phyloP scores from a whole-genome alignment of 2,113 vertebrate genomes.

The Falco punctatus region DNA sequence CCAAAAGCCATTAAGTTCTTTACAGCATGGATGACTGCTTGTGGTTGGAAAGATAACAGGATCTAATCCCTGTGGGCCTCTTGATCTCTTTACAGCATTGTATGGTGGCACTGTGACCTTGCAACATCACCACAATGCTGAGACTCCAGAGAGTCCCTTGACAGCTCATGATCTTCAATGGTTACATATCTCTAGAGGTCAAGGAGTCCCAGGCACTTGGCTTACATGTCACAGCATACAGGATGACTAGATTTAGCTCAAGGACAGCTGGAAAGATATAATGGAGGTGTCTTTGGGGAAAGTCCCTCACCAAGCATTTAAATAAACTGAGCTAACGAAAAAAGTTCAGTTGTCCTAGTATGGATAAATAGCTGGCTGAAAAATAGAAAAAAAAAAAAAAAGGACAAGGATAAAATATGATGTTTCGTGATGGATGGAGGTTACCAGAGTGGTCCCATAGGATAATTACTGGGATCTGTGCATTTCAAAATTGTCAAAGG shows the following conservation, averaged over 20 bases:
- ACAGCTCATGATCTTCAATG: neutral
- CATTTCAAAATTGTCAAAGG: neutral
- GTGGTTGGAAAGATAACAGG: neutral
- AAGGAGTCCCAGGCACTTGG: neutral
- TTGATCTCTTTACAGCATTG: neutral
- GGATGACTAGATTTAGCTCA: neutral
- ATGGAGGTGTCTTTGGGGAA: neutral
- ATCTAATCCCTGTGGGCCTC: neutral
- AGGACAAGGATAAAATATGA: neutral
- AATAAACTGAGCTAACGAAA: neutral
- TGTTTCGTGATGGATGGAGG: neutral
- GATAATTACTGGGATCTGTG: neutral
- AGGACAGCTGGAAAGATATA: neutral
- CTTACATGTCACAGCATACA: neutral
- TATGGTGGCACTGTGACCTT: neutral
- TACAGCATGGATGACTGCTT: neutral
- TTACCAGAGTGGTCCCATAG: accelerated
- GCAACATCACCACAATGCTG: neutral
- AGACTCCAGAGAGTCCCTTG: neutral
- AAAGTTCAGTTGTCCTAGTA: neutral
- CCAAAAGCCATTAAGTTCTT: neutral
- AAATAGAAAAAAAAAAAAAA: neutral
- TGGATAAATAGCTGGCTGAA: neutral
- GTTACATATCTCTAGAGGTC: neutral
- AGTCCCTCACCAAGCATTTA: neutral